phyloP scores from a whole-genome alignment of 2,113 vertebrate species.

The Forbesichthys agassizii region DNA sequence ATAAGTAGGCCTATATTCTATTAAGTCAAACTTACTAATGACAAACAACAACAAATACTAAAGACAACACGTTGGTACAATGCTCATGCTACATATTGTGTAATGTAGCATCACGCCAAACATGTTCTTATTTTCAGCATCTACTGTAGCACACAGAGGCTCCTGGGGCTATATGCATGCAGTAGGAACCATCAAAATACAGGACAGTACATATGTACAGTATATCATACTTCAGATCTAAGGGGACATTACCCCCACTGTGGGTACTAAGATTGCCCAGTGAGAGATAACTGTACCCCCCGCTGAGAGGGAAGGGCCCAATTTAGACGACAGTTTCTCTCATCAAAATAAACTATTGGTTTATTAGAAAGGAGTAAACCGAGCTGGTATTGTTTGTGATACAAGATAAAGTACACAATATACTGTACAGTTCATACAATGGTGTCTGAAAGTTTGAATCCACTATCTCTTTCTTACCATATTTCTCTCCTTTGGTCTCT shows the following conservation, averaged over 20 bases:
- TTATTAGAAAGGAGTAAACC: neutral
- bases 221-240: slow-evolving; percentile 43
- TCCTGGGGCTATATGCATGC: neutral
- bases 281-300: slow-evolving; percentile 55
- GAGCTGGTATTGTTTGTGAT: no score
- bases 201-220: slow-evolving; percentile 7
- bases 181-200: slow-evolving; percentile 26
- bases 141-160: neutral
- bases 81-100: neutral
- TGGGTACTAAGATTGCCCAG: slow-evolving; percentile 35
- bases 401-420: no score
- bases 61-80: no score
- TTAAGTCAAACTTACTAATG: no score
- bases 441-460: no score
- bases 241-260: slow-evolving; percentile 45
- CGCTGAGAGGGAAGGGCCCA: slow-evolving; percentile 48
- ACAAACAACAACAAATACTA: no score
- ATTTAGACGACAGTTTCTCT: slow-evolving; percentile 17
- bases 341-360: neutral
- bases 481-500: no score
- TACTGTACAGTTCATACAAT: no score
- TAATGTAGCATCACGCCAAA: slow-evolving; percentile 31
- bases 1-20: no score
- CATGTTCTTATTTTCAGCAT: neutral
- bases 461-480: no score